Conservation (phyloP, 2,888 invertebrate genomes). For the Koerneria pararmatus region DNA sequence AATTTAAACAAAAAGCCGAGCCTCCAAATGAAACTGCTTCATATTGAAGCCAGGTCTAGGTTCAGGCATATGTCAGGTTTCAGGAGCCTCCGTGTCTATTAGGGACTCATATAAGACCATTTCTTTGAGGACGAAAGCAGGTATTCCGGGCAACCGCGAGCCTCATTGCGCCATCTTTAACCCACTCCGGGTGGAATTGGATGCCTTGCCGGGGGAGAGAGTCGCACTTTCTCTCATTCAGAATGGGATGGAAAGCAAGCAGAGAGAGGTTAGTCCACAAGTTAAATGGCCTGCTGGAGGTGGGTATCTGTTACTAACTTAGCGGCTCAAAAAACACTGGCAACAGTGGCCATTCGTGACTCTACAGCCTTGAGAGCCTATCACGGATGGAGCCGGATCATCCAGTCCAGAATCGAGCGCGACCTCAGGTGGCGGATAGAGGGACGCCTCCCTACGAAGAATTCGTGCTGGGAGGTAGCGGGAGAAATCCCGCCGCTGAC, state of each 20-base stretch:
- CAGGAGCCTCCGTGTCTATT: too few relatives aligned
- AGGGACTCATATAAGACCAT: not conserved
- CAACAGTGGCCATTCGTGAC: too few relatives aligned
- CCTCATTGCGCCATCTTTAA: slow-evolving; percentile 83
- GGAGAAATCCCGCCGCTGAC: too few relatives aligned
- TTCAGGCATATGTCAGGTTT: not conserved
- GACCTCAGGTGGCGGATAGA: too few relatives aligned
- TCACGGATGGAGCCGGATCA: too few relatives aligned
- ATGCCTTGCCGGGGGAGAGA: slow-evolving; percentile 83
- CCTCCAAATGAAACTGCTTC: not conserved
- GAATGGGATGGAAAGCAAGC: slow-evolving; percentile 23
- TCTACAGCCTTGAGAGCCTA: too few relatives aligned
- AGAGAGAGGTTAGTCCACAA: slow-evolving; percentile 7
- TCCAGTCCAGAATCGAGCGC: too few relatives aligned
- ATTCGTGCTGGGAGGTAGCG: too few relatives aligned
- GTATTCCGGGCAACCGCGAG: slow-evolving; percentile 86
- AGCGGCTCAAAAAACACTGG: too few relatives aligned
- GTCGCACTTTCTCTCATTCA: slow-evolving; percentile 63
- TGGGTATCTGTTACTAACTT: not conserved
- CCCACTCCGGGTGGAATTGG: slow-evolving; percentile 82
- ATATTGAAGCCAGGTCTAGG: not conserved
- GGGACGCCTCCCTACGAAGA: too few relatives aligned
- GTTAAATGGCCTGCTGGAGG: slow-evolving; percentile 17
- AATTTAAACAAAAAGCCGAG: not conserved
- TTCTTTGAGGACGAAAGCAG: slow-evolving; percentile 73